Conservation (phyloP, 2,797 vertebrate species). For the Hemitrygon akajei region DNA sequence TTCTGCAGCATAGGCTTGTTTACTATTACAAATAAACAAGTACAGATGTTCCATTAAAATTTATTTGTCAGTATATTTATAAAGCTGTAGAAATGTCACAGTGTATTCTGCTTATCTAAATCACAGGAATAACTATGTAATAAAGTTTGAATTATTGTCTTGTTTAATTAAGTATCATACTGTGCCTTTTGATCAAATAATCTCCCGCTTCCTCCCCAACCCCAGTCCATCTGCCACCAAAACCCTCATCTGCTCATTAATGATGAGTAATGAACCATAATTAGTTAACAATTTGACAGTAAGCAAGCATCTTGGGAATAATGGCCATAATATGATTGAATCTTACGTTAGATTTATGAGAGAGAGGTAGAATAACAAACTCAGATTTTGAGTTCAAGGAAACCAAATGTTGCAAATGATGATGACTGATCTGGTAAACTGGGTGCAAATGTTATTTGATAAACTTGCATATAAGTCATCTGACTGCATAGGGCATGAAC, state of each 20-base stretch:
- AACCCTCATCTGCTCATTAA: not conserved
- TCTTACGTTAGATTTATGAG: not conserved
- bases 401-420: not conserved
- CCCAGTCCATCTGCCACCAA: constrained; percentile 9
- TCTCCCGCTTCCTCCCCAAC: not conserved
- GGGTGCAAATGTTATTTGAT: not conserved
- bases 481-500: not conserved
- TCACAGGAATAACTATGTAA: constrained; percentile 4
- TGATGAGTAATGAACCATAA: constrained; percentile 22
- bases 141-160: constrained; percentile 23
- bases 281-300: constrained; percentile 8
- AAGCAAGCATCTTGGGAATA: not conserved
- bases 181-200: not conserved
- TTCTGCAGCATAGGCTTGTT: not conserved
- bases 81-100: constrained; percentile 5
- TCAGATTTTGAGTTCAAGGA: not conserved
- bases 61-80: not conserved
- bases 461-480: not conserved
- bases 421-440: not conserved
- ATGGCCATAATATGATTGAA: not conserved
- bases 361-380: not conserved
- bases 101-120: not conserved
- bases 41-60: not conserved
- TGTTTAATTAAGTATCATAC: constrained; percentile 17
- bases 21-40: not conserved